These are phyloP conservation scores for Seriola quinqueradiata DNA, from an alignment of 2,113 vertebrate genomes.

Conservation along the genomic window DNA sequence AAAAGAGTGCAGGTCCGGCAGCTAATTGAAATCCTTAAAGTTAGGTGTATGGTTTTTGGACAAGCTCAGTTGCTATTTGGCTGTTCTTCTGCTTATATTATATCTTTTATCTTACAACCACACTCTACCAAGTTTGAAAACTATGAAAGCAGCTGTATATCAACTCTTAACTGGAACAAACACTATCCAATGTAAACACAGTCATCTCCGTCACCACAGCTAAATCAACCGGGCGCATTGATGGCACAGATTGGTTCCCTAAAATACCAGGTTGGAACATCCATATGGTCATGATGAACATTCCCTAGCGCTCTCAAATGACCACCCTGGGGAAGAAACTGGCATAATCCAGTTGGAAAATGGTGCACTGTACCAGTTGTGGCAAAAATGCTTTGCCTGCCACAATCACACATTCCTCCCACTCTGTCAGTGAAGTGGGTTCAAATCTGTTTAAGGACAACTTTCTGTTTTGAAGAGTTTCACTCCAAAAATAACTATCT, in stretches of 20 bases:
- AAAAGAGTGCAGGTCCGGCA: background rate
- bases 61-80: background rate
- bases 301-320: constrained; percentile 66
- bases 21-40: background rate
- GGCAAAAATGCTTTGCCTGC: constrained; percentile 45
- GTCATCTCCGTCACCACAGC: constrained; percentile 60
- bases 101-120: too few relatives aligned
- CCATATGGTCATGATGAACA: constrained; percentile 56
- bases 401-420: constrained; percentile 72
- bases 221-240: constrained; percentile 64
- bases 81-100: too few relatives aligned
- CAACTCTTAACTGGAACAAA: constrained; percentile 24
- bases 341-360: constrained; percentile 68
- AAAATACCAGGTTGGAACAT: constrained; percentile 64
- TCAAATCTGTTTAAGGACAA: constrained; percentile 59
- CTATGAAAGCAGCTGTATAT: constrained; percentile 25
- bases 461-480: constrained; percentile 40
- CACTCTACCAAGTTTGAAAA: background rate
- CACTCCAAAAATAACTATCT: constrained; percentile 48
- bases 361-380: constrained; percentile 55
- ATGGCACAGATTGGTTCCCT: constrained; percentile 63
- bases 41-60: constrained; percentile 13
- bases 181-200: constrained; percentile 59
- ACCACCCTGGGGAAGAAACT: constrained; percentile 62
- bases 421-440: constrained; percentile 60